phyloP scores from a whole-genome alignment of 2,888 invertebrate species.

The Automeris io region DNA sequence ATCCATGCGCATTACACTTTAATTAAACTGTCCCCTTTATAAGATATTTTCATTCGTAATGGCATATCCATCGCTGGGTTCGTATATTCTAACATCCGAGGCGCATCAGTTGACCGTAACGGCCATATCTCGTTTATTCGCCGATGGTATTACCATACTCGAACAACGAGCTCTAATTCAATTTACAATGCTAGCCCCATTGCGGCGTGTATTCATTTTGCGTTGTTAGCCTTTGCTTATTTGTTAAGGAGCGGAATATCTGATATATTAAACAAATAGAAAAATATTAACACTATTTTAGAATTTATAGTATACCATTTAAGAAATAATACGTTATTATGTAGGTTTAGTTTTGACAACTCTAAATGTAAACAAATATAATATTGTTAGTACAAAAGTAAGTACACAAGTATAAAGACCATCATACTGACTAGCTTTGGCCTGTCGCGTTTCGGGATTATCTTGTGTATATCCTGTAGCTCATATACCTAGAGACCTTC shows the following conservation, averaged over 20 bases:
- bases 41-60: not conserved
- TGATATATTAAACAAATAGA: not conserved
- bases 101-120: slow-evolving; percentile 25
- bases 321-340: too few relatives aligned
- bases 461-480: too few relatives aligned
- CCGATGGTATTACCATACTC: slow-evolving; percentile 33
- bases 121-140: slow-evolving; percentile 30
- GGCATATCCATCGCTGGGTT: slow-evolving; percentile 1
- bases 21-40: too few relatives aligned
- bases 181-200: slow-evolving; percentile 33
- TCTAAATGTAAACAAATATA: too few relatives aligned
- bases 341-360: too few relatives aligned
- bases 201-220: slow-evolving; percentile 17
- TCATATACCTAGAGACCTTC: too few relatives aligned
- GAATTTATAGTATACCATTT: too few relatives aligned
- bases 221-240: slow-evolving; percentile 6
- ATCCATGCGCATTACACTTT: too few relatives aligned
- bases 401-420: too few relatives aligned
- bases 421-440: too few relatives aligned
- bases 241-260: not conserved
- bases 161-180: slow-evolving; percentile 37
- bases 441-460: too few relatives aligned
- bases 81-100: slow-evolving; percentile 9
- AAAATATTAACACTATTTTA: not conserved
- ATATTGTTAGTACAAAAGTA: too few relatives aligned